phyloP scores from a whole-genome alignment of 2,888 invertebrate genomes.

The Pristionchus mayeri region DNA sequence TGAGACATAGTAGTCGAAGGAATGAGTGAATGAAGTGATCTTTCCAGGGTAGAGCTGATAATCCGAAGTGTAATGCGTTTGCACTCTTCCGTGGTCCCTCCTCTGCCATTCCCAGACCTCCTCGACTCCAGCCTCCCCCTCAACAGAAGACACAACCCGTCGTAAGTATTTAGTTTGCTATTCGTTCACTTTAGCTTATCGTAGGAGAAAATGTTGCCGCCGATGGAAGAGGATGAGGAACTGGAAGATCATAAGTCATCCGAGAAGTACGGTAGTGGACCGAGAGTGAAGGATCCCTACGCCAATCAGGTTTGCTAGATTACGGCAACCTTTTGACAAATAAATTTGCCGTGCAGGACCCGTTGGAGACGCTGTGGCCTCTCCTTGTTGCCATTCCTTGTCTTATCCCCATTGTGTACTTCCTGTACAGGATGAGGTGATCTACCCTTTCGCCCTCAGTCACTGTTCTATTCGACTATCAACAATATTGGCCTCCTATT shows the following conservation, averaged over 20 bases:
- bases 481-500: not conserved
- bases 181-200: too few relatives aligned
- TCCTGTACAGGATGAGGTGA: slow-evolving; percentile 21
- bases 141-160: not conserved
- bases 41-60: slow-evolving; percentile 38
- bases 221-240: slow-evolving; percentile 8
- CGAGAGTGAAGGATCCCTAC: slow-evolving; percentile 25
- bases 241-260: not conserved
- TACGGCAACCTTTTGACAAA: not conserved
- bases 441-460: not conserved
- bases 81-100: slow-evolving; percentile 21
- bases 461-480: not conserved
- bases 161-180: not conserved
- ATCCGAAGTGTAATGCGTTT: slow-evolving; percentile 49
- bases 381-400: slow-evolving; percentile 32
- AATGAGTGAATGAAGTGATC: not conserved
- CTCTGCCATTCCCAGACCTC: not conserved
- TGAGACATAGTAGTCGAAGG: too few relatives aligned
- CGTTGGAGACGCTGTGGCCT: slow-evolving; percentile 7
- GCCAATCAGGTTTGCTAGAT: slow-evolving; percentile 24
- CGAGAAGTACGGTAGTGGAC: slow-evolving; percentile 45
- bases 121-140: not conserved
- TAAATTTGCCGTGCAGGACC: slow-evolving; percentile 7
- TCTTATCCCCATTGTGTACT: slow-evolving; percentile 11
- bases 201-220: not conserved